phyloP scores from a whole-genome alignment of 2,113 vertebrate genomes.

The Caranx melampygus region DNA sequence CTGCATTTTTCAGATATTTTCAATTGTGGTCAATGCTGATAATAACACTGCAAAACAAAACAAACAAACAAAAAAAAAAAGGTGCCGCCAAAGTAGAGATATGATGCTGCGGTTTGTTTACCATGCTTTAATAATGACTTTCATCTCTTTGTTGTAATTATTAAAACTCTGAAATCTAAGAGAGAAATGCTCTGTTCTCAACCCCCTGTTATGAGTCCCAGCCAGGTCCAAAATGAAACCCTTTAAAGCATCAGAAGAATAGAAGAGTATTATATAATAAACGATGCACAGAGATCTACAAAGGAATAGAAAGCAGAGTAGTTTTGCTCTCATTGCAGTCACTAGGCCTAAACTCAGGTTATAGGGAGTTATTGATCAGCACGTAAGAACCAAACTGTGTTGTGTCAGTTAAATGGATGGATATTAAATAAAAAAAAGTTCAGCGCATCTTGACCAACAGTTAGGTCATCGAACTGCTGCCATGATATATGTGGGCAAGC shows the following conservation, averaged over 20 bases:
- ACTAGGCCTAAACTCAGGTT: not conserved
- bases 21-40: not conserved
- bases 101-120: constrained; percentile 21
- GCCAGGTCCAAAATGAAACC: constrained; percentile 37
- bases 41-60: not conserved
- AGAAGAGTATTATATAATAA: not conserved
- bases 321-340: not conserved
- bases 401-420: not conserved
- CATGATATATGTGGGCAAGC: not conserved
- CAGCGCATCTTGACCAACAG: not conserved
- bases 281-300: constrained; percentile 18
- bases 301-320: constrained; percentile 11
- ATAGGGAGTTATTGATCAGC: constrained; percentile 15
- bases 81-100: not conserved
- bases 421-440: not conserved
- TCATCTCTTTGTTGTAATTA: constrained; percentile 29
- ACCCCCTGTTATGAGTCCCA: constrained; percentile 28
- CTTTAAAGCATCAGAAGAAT: not conserved
- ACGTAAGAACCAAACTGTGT: not conserved
- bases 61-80: constrained; percentile 4
- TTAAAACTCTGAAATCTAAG: constrained; percentile 24
- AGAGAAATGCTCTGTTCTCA: constrained; percentile 8
- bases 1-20: not conserved
- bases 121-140: constrained; percentile 10
- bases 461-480: not conserved